Base-by-base conservation (phyloP, 2,888 invertebrate genomes). In the Microdon myrmicae region DNA sequence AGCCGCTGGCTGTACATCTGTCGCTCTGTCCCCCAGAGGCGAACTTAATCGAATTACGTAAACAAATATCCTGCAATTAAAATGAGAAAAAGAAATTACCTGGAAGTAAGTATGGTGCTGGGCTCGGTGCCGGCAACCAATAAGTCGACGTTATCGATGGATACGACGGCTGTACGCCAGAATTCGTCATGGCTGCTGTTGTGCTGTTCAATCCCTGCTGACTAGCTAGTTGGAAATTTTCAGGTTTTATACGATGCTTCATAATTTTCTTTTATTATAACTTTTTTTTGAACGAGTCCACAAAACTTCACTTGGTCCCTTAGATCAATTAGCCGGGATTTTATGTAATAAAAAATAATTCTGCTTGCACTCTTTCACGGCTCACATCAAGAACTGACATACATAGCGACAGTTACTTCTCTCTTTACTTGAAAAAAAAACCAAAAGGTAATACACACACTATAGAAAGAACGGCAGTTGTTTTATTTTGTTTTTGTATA, bases 91-190 rank as follows among this genome's bases (percentile, higher is more conserved):
- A 71, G 72, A 77, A 77, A 77, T 77, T 87, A 91, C 91, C 91
- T 90, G 91, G 91, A 81, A 90, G 84, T 79, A 90, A 86, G 82
- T 91, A 90, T 74, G 90, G 90, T 77, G 87, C 87, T 72, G 88
- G 87, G 81, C 87, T 87, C 68, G 90, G 86, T 74, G 90, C 87
- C 69, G 90, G 90, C 75, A 90, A 86, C 90, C 90, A 91, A 82
- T 91, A 90, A 77, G 90, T 88, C 79, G 90, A 86, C 81, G 87
- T 88, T 83, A 90, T 90, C 73, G 90, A 85, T 78, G 90, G 90
- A 83, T 91, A 91, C 70, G 71, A 68, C 43, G 38, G 51, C 20
- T 66, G 58, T 16, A 66, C 28, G 29, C 31, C 10, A n/a, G 10
- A 31, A 35, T 53, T 58, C 20, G 29, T 51, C 4, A 17, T 41